Evolutionary conservation across 2,113 vertebrate genomes (phyloP).

Genomic region (Melanerpes formicivorus): DNA sequence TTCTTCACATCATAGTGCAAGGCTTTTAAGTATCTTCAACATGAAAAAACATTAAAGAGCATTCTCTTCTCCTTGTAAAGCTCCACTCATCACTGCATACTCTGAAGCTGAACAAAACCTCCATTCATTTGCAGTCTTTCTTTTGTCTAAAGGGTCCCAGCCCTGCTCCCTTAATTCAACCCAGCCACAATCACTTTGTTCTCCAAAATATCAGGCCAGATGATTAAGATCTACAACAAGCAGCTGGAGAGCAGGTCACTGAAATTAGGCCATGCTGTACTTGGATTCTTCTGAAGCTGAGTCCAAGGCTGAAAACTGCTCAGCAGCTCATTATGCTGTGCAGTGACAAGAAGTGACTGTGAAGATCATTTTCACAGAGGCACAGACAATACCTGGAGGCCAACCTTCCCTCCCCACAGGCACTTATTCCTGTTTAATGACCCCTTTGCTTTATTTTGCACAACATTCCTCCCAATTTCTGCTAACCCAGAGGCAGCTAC

Average conservation of each 20-base stretch:
- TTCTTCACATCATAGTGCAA: slow-evolving; percentile 82
- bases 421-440: background rate
- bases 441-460: background rate
- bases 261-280: background rate
- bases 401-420: background rate
- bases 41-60: background rate
- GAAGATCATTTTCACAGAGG: background rate
- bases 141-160: background rate
- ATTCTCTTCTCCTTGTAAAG: background rate
- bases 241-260: background rate
- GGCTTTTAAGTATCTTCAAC: slow-evolving; percentile 84
- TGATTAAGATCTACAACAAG: background rate
- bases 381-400: background rate
- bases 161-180: background rate
- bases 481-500: background rate
- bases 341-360: background rate
- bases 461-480: background rate
- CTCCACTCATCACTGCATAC: background rate
- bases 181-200: background rate
- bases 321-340: background rate
- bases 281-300: background rate
- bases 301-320: background rate
- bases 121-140: background rate
- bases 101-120: background rate
- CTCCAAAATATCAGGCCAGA: background rate